These are phyloP conservation scores for Nansenia antarctica DNA, from an alignment of 2,113 vertebrate genomes.

Conservation along the genomic window DNA sequence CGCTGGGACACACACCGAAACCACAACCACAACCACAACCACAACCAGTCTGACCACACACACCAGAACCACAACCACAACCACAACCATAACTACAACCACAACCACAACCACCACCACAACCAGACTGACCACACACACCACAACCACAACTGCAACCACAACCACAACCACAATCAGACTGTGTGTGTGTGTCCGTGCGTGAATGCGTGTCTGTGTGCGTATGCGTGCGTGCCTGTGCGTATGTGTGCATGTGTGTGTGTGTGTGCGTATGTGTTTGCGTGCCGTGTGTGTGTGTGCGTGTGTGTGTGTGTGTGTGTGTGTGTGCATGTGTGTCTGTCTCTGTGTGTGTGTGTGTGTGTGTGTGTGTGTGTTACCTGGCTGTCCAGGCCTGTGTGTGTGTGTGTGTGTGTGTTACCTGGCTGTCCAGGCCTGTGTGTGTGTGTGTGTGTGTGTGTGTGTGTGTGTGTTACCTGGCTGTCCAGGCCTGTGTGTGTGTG, in stretches of 20 bases:
- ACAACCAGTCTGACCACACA: too few relatives aligned
- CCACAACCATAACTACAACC: too few relatives aligned
- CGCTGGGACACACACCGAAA: constrained; percentile 41
- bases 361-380: constrained; percentile 2
- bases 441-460: constrained; percentile 4
- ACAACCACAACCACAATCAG: neutral
- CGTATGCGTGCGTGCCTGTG: neutral
- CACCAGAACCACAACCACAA: neutral
- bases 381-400: neutral
- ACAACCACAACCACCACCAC: neutral
- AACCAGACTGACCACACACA: neutral
- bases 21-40: neutral
- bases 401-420: constrained; percentile 5
- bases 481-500: neutral
- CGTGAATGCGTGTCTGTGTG: neutral
- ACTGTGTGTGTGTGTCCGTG: neutral
- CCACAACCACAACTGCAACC: neutral
- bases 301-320: neutral
- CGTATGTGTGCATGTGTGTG: neutral
- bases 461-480: neutral
- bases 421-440: neutral
- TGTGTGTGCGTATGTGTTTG: neutral
- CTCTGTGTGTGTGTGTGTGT: neutral
- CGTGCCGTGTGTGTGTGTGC: too few relatives aligned
- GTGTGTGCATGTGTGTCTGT: constrained; percentile 8